Percentiles rank a stretch among this genome's conserved stretches.
Evolutionary conservation across 2,113 vertebrate species (phyloP).

Genomic region (Scalopus aquaticus): DNA sequence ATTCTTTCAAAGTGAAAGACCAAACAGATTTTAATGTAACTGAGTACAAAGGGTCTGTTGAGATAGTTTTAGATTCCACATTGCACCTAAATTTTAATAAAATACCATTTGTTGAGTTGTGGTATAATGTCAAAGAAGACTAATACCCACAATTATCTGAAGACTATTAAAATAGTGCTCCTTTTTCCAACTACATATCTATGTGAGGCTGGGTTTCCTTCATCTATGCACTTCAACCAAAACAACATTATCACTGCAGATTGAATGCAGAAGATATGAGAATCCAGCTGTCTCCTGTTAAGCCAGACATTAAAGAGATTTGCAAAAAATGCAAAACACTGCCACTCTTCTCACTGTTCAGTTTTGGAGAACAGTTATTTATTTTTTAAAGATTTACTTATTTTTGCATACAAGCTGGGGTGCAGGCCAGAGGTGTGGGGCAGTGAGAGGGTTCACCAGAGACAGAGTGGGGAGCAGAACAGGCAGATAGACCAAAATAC

Average conservation of each 20-base stretch:
- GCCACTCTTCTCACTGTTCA: slow-evolving; percentile 35
- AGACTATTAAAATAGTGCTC: slow-evolving; percentile 36
- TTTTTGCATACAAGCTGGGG: too few relatives aligned
- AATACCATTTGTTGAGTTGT: background rate
- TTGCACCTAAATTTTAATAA: slow-evolving; percentile 32
- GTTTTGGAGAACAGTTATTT: slow-evolving; percentile 13
- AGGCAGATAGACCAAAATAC: too few relatives aligned
- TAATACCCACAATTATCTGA: slow-evolving; percentile 33
- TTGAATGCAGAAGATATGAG: slow-evolving; percentile 66
- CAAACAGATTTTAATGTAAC: slow-evolving; percentile 30
- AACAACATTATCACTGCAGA: slow-evolving; percentile 68
- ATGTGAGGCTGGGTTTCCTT: slow-evolving; percentile 59
- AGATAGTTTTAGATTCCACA: slow-evolving; percentile 24
- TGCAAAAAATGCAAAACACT: slow-evolving; percentile 51
- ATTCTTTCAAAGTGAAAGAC: slow-evolving; percentile 25
- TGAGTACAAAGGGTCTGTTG: slow-evolving; percentile 31
- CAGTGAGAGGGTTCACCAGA: too few relatives aligned
- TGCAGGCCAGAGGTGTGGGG: too few relatives aligned
- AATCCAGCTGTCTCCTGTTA: slow-evolving; percentile 72
- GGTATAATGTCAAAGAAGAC: slow-evolving; percentile 31
- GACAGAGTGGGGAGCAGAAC: too few relatives aligned
- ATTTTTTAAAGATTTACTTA: too few relatives aligned
- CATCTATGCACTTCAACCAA: slow-evolving; percentile 49
- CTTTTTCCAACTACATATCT: slow-evolving; percentile 41
- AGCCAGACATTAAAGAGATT: slow-evolving; percentile 63